Evolutionary conservation across 2,888 invertebrate species (phyloP).

Genomic region (Callyntrura sp.): DNA sequence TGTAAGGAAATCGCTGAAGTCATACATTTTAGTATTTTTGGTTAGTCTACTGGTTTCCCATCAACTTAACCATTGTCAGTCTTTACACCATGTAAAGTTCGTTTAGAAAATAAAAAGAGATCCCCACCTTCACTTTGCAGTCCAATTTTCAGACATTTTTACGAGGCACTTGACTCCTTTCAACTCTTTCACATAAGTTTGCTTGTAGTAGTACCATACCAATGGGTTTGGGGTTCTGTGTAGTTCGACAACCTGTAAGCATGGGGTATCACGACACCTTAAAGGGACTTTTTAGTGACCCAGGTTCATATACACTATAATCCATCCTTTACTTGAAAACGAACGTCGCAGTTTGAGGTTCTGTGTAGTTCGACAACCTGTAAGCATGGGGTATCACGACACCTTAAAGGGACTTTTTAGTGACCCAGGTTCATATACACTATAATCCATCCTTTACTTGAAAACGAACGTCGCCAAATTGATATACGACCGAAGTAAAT

Average conservation of each 20-base stretch:
- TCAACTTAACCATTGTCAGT: too few relatives aligned
- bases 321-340: constrained; percentile 1
- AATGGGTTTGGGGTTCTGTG: too few relatives aligned
- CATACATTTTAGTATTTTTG: too few relatives aligned
- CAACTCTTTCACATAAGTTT: constrained; percentile 30
- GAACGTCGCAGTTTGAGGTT: too few relatives aligned
- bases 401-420: constrained; percentile 8
- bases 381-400: too few relatives aligned
- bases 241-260: too few relatives aligned
- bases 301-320: constrained; percentile 11
- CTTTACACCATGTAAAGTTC: background rate
- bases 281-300: background rate
- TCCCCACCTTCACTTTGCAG: background rate
- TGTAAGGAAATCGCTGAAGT: background rate
- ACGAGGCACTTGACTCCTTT: constrained; percentile 17
- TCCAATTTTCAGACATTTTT: background rate
- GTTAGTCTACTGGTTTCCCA: background rate
- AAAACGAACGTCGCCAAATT: constrained; percentile 1
- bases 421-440: background rate
- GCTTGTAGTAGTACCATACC: too few relatives aligned
- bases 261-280: too few relatives aligned
- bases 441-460: constrained; percentile 14
- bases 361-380: too few relatives aligned
- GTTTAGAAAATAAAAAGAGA: background rate
- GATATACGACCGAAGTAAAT: constrained; percentile 11